Evolutionary conservation across 64 coral and sea anemone genomes (phyloP).

Genomic region (Platygyra sinensis): DNA sequence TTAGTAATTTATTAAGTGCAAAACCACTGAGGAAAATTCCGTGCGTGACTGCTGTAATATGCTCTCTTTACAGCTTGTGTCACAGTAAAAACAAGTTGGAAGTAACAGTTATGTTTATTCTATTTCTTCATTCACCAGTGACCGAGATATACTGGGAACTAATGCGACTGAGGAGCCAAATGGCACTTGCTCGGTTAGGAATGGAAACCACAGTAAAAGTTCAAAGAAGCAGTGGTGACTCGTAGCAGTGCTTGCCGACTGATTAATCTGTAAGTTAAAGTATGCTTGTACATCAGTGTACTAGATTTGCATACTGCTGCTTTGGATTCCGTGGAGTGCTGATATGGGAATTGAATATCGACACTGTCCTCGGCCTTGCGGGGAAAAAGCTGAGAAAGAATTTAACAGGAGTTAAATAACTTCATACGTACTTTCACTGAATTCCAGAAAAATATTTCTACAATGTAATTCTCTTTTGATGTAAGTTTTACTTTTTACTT

Average conservation of each 20-base stretch:
- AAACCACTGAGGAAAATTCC: too few relatives aligned
- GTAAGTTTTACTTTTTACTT: too few relatives aligned
- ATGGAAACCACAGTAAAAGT: conserved; percentile 17
- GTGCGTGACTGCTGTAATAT: too few relatives aligned
- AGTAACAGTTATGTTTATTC: too few relatives aligned
- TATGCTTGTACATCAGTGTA: neutral
- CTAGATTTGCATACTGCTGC: neutral
- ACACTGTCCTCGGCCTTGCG: neutral
- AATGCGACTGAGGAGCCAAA: conserved; percentile 87
- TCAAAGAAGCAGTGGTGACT: conserved; percentile 16
- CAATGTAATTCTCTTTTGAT: too few relatives aligned
- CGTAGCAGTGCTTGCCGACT: neutral
- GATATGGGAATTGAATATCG: neutral
- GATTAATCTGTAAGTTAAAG: neutral
- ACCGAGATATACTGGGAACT: conserved; percentile 98
- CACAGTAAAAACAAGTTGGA: neutral
- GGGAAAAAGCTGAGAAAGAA: neutral
- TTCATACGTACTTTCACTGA: neutral
- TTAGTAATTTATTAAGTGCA: too few relatives aligned
- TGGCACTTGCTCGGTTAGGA: conserved; percentile 83
- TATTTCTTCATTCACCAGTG: conserved; percentile 33
- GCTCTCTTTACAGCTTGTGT: neutral
- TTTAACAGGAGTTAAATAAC: neutral
- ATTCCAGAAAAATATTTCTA: too few relatives aligned
- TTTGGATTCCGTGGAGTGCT: neutral